These are phyloP conservation scores for Anneissia japonica DNA, from an alignment of 35 echinoderm and acorn worm species.

Conservation along the genomic window DNA sequence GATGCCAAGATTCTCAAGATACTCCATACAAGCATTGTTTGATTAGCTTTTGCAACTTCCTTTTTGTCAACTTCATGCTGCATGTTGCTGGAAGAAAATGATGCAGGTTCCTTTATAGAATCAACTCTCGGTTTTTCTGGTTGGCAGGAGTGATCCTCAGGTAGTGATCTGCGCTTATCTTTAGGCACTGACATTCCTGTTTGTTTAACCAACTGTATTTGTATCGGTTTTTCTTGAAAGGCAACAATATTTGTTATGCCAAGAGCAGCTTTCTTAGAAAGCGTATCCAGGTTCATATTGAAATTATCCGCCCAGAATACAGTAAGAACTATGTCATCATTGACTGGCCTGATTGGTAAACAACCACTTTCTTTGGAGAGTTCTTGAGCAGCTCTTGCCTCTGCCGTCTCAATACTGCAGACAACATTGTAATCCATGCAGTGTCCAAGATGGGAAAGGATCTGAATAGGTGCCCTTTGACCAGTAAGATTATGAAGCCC, in stretches of 20 bases:
- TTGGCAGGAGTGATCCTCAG: not conserved
- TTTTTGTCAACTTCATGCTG: slow-evolving; percentile 8
- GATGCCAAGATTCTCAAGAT: slow-evolving; percentile 24
- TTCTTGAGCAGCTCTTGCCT: slow-evolving; percentile 20
- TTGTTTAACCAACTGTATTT: too few species aligned
- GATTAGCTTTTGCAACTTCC: slow-evolving; percentile 12
- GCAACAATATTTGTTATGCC: slow-evolving; percentile 18
- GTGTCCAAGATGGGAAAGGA: slow-evolving; percentile 37
- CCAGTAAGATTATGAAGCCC: slow-evolving; percentile 41
- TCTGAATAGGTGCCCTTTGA: slow-evolving; percentile 26
- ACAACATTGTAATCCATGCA: slow-evolving; percentile 19
- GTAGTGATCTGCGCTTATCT: not conserved
- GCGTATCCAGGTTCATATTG: slow-evolving; percentile 13
- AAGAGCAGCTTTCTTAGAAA: slow-evolving; percentile 20
- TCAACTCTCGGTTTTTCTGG: not conserved
- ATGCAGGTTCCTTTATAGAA: slow-evolving; percentile 13
- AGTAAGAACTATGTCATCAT: slow-evolving; percentile 17
- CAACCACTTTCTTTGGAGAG: not conserved
- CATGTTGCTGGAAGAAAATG: not conserved
- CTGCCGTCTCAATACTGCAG: slow-evolving; percentile 31
- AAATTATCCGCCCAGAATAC: slow-evolving; percentile 31
- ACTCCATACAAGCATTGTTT: slow-evolving; percentile 9
- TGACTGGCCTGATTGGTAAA: not conserved
- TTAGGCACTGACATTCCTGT: too few species aligned
- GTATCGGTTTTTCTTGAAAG: slow-evolving; percentile 32